Conservation (phyloP, 2,888 invertebrate species). For the Ornithoptera priamus region DNA sequence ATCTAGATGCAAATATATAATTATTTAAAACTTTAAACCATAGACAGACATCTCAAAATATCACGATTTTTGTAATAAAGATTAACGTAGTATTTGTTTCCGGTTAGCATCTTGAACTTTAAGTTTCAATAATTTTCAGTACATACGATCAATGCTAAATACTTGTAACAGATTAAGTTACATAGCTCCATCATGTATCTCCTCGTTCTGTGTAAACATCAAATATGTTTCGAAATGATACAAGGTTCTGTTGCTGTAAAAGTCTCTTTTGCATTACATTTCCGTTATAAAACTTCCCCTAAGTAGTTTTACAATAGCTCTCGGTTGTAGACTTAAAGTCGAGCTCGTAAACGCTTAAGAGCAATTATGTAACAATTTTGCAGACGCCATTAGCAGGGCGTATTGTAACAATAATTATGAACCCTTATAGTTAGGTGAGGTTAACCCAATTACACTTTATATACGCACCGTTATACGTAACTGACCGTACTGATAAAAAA, state of each 20-base stretch:
- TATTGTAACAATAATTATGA: conserved; percentile 24
- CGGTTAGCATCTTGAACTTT: too few relatives aligned
- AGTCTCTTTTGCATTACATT: neutral
- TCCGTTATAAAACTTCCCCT: neutral
- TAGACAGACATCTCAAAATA: too few relatives aligned
- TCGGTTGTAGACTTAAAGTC: conserved; percentile 11
- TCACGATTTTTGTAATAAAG: too few relatives aligned
- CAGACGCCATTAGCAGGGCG: conserved; percentile 20
- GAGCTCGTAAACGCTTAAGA: conserved; percentile 15
- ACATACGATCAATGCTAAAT: too few relatives aligned
- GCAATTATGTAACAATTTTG: conserved; percentile 20
- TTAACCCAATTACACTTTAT: conserved; percentile 13
- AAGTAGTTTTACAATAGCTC: neutral
- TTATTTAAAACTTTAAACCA: neutral
- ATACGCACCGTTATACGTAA: conserved; percentile 7
- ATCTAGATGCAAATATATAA: conserved; percentile 45
- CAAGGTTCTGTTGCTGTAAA: too few relatives aligned
- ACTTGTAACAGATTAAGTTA: too few relatives aligned
- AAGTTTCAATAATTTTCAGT: too few relatives aligned
- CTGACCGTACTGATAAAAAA: neutral
- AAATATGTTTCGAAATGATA: too few relatives aligned
- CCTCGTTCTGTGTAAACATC: too few relatives aligned
- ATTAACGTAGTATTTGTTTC: too few relatives aligned
- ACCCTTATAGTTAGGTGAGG: conserved; percentile 9
- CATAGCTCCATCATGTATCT: too few relatives aligned